Percentiles rank a stretch among this genome's conserved stretches.
Evolutionary conservation across 2,888 invertebrate species (phyloP).

Genomic region (Ormyrus rosae): DNA sequence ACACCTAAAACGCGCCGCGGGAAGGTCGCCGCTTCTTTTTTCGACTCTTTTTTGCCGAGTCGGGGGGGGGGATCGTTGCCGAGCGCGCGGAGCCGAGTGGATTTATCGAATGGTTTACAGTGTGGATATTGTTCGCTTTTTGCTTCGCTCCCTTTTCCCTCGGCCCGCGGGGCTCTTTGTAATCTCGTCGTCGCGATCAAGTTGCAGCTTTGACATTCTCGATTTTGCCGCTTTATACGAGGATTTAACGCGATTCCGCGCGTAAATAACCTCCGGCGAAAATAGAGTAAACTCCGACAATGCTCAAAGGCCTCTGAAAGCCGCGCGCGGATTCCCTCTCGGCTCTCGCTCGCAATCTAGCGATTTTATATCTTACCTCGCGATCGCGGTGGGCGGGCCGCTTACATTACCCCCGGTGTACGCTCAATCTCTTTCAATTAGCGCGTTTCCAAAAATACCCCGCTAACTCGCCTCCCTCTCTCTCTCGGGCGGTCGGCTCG

Average conservation of each 20-base stretch:
- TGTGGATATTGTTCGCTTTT: background rate
- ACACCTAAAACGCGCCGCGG: conserved; percentile 71
- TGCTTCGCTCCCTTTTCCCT: no score
- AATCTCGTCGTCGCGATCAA: no score
- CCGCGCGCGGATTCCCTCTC: no score
- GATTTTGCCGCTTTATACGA: no score
- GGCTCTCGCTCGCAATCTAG: no score
- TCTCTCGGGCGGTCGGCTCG: conserved; percentile 8
- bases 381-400: conserved; percentile 46
- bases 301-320: no score
- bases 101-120: conserved; percentile 32
- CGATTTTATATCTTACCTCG: background rate
- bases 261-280: no score
- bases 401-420: conserved; percentile 44
- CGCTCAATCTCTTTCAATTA: conserved; percentile 57
- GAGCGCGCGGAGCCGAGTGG: background rate
- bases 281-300: no score
- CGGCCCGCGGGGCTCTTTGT: no score
- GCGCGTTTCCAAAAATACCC: conserved; percentile 55
- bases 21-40: conserved; percentile 27
- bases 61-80: background rate
- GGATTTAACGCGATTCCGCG: no score
- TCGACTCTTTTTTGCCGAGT: background rate
- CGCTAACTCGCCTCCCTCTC: conserved; percentile 23
- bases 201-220: no score